Conservation (phyloP, 2,888 invertebrate genomes). For the Sphaeridia pumilis region DNA sequence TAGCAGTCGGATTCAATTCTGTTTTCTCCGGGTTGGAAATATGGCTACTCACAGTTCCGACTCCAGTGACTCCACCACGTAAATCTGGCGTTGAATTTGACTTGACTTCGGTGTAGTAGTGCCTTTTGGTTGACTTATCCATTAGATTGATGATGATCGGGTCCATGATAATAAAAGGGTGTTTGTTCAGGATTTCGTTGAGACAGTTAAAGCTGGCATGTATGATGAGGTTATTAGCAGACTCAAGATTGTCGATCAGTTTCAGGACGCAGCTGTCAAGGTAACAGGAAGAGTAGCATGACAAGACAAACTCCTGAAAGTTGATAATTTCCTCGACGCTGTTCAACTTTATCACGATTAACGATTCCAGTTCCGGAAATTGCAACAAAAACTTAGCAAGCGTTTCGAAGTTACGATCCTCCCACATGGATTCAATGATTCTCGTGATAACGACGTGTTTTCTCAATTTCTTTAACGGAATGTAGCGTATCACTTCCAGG, state of each 20-base stretch:
- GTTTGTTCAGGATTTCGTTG: slow-evolving; percentile 11
- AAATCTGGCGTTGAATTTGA: slow-evolving; percentile 17
- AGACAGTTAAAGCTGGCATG: slow-evolving; percentile 8
- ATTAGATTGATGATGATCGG: slow-evolving; percentile 12
- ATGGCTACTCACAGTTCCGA: background rate
- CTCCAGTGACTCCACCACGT: background rate
- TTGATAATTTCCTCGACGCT: slow-evolving; percentile 7
- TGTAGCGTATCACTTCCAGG: slow-evolving; percentile 4
- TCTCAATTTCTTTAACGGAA: slow-evolving; percentile 5
- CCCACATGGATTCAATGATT: slow-evolving; percentile 9
- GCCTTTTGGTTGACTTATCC: slow-evolving; percentile 12
- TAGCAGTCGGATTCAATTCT: background rate
- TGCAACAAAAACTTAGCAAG: slow-evolving; percentile 1
- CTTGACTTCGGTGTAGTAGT: slow-evolving; percentile 11
- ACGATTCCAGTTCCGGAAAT: slow-evolving; percentile 10
- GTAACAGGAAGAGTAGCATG: slow-evolving; percentile 1
- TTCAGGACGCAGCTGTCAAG: slow-evolving; percentile 13
- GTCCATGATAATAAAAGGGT: slow-evolving; percentile 7
- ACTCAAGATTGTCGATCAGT: slow-evolving; percentile 12
- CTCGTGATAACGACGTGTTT: slow-evolving; percentile 1
- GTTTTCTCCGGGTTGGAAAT: background rate
- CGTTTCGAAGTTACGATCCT: slow-evolving; percentile 6
- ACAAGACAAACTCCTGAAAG: slow-evolving; percentile 12
- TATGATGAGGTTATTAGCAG: slow-evolving; percentile 3
- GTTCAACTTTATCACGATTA: slow-evolving; percentile 13